Evolutionary conservation across 2,888 invertebrate genomes (phyloP), one percentile per base, ranked within the genome.

Genomic region (Electrophaes corylata): DNA sequence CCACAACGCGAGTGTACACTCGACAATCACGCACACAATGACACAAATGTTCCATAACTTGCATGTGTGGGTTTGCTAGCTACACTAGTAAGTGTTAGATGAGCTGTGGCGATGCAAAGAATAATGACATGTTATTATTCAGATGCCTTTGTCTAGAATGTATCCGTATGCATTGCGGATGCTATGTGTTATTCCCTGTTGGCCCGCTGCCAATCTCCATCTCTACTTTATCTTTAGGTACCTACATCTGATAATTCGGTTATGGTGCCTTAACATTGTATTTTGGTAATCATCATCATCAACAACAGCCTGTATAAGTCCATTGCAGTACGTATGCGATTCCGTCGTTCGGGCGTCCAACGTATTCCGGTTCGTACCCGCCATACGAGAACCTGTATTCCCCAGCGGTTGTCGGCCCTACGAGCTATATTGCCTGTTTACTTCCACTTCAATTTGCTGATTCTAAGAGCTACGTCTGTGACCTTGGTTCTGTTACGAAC

Each of bases 101-200:
- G 83, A 84, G 86, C 86, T 76, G 55, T 60, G 55, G 14, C 51
- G 52, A 19, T 45, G 72, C 75, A 78, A 77, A 71, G 69, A 78
- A 78, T 82, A 84, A 85, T 88, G n/a, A n/a, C n/a, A n/a, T n/a
- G 86, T 85, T 83, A 84, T 86, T 85, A 62, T 66, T 63, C 61
- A 57, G 60, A 49, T 50, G 50, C 50, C 51, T 60, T 61, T 69
- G 72, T 78, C 75, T 82, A 80, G 75, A 78, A 73, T 78, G 37
- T 37, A 37, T 37, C 37, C 35, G 78, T 79, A 70, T 77, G 78
- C 75, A 76, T 61, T 70, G 72, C 73, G 67, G 65, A 66, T 46
- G 66, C 73, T 75, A 26, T 52, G 48, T 78, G 75, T 74, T 73
- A 73, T 77, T 73, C 73, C 72, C 72, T 67, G 64, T 71, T 81